These are phyloP conservation scores for Neotoxoptera formosana DNA, from an alignment of 1,140 invertebrate species.

Conservation along the genomic window DNA sequence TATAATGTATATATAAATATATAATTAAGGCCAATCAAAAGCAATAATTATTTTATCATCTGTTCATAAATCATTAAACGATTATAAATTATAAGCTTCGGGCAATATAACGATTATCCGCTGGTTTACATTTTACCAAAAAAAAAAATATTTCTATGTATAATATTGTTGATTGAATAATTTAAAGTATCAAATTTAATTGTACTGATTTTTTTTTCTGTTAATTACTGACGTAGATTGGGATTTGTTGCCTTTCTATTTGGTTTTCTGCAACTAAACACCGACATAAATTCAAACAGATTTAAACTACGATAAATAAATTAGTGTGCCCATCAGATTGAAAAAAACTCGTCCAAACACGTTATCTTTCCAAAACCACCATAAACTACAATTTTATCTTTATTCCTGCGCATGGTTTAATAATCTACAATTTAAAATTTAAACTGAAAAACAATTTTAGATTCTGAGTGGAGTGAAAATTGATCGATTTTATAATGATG, in stretches of 20 bases:
- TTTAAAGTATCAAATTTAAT: neutral
- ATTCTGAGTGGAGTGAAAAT: neutral
- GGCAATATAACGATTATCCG: neutral
- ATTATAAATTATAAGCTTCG: neutral
- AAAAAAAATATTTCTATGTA: neutral
- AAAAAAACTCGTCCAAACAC: neutral
- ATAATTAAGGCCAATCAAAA: neutral
- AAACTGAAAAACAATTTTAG: neutral
- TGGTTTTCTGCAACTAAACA: neutral
- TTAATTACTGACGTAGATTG: neutral
- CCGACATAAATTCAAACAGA: neutral
- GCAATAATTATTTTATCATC: neutral
- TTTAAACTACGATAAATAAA: constrained; percentile 14
- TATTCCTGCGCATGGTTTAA: neutral
- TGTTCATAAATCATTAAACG: neutral
- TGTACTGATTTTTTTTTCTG: neutral
- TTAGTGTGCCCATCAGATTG: neutral
- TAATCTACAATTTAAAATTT: neutral
- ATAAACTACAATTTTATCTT: constrained; percentile 1
- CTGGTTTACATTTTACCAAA: neutral
- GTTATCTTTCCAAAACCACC: neutral
- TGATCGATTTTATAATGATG: neutral
- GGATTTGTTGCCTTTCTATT: neutral
- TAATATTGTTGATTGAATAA: neutral
- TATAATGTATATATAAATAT: neutral